Base-by-base conservation (phyloP, 2,113 vertebrate species). In the Synchiropus splendidus region DNA sequence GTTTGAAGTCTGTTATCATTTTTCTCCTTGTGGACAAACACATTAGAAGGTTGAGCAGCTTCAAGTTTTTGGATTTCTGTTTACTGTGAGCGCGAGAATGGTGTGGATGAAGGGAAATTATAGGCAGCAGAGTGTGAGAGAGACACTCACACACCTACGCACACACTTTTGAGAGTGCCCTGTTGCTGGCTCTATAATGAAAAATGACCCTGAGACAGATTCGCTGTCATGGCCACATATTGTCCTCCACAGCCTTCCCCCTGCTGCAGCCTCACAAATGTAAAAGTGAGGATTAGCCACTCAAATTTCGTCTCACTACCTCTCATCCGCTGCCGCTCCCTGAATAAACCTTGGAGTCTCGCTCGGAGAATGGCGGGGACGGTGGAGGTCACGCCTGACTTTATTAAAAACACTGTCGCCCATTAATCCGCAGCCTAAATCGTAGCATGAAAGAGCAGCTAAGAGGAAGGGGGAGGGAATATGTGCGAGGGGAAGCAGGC, bases 341-440 rank as follows among this genome's bases (percentile, higher is more conserved):
- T 41, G 48, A 66, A 68, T 71, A 38, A 66, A 47, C 48, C 18
- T 17, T 5, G 2, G 15, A 35, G 31, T 56, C 39, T 17, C 2
- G 30, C 8, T 3, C 14, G 15, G 16, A 16, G 27, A 34, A 17
- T 45, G 35, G 9, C 33, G n/a, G 34, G 5, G 6, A 15, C 17
- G 1, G 30, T 34, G 35, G 42, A 54, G 67, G 67, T 69, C 59
- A 64, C 12, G 30, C 16, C 32, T 45, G 50, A 65, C 53, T 72
- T 79, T 70, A 79, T 77, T 79, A 77, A 79, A 76, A 77, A 77
- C 70, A 74, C 6, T 31, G 57, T 16, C 49, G 58, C 60, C 49
- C 70, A 58, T 77, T 70, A 74, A 74, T 65, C 63, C 64, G 34
- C 52, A 12, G 46, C 18, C 34, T 35, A 50, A 59, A 49, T 71